Conservation (phyloP, 2,113 vertebrate genomes). For the Scytalopus superciliaris region DNA sequence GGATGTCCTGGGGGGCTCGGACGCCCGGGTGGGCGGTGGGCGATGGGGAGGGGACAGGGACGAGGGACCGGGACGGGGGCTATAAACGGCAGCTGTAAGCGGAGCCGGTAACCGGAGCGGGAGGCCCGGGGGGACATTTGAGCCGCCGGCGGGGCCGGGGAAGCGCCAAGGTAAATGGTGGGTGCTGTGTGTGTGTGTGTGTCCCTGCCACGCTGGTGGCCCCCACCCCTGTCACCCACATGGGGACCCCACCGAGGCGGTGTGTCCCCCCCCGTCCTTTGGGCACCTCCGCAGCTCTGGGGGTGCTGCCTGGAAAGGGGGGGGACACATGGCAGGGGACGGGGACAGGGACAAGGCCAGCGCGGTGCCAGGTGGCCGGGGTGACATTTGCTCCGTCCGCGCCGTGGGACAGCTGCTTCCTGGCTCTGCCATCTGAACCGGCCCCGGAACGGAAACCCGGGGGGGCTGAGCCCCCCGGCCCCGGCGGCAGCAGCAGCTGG, state of each 20-base stretch:
- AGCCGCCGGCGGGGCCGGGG: neutral
- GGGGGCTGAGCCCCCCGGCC: neutral
- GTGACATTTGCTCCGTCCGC: slow-evolving; percentile 51
- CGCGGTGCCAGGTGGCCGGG: slow-evolving; percentile 32
- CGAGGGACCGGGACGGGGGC: neutral
- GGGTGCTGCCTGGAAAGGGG: neutral
- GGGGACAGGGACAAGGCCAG: neutral
- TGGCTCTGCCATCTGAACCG: slow-evolving; percentile 52
- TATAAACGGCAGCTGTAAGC: slow-evolving; percentile 59
- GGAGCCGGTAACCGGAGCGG: slow-evolving; percentile 53
- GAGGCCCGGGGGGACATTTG: slow-evolving; percentile 42
- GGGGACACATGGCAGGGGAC: neutral
- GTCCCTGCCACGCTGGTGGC: accelerated
- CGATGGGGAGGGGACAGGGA: neutral
- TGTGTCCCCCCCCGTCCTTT: neutral
- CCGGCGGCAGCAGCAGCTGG: neutral
- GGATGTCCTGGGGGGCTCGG: neutral
- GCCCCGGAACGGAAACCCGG: slow-evolving; percentile 1
- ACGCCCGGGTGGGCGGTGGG: neutral
- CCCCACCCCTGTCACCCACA: accelerated
- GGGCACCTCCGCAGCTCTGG: neutral
- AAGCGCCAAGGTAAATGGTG: slow-evolving; percentile 3
- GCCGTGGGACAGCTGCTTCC: slow-evolving; percentile 58
- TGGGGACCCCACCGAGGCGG: accelerated
- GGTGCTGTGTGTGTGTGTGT: neutral